Evolutionary conservation across 2,113 vertebrate genomes (phyloP).

Genomic region (Hydrochoerus hydrochaeris): DNA sequence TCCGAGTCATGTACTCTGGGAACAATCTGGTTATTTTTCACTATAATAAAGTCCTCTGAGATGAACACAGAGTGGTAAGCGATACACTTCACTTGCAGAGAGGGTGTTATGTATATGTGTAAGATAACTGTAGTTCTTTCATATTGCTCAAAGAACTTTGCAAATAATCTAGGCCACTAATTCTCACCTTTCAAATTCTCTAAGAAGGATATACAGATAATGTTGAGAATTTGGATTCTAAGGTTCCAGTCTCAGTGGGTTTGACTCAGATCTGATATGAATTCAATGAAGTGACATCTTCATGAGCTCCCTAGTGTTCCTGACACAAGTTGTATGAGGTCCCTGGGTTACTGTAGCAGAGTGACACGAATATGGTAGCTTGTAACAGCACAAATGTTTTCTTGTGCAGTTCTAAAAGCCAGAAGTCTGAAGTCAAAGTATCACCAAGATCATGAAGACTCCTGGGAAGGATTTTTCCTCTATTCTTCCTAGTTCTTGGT

Average conservation of each 20-base stretch:
- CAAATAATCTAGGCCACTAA: background rate
- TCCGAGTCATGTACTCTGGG: conserved; percentile 5
- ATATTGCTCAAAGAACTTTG: background rate
- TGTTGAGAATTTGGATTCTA: background rate
- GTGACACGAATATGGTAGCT: background rate
- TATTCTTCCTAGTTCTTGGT: background rate
- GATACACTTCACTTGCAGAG: background rate
- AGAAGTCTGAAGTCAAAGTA: background rate
- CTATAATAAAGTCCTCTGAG: background rate
- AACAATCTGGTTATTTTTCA: background rate
- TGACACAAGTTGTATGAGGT: background rate
- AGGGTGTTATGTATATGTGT: too few species aligned
- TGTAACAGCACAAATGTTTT: background rate
- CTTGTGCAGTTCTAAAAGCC: background rate
- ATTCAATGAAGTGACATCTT: background rate
- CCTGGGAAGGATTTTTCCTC: background rate
- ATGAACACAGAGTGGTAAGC: background rate
- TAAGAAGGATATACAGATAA: background rate
- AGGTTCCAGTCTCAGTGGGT: background rate
- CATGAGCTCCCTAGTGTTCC: background rate
- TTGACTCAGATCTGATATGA: background rate
- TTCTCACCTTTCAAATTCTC: background rate
- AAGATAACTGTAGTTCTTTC: background rate
- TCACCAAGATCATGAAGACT: background rate
- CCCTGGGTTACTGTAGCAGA: background rate